A percentile compares a stretch with the other conserved stretches of the same genome.
These are phyloP conservation scores for Corythucha ciliata DNA, from an alignment of 2,888 invertebrate genomes.

Conservation along the genomic window DNA sequence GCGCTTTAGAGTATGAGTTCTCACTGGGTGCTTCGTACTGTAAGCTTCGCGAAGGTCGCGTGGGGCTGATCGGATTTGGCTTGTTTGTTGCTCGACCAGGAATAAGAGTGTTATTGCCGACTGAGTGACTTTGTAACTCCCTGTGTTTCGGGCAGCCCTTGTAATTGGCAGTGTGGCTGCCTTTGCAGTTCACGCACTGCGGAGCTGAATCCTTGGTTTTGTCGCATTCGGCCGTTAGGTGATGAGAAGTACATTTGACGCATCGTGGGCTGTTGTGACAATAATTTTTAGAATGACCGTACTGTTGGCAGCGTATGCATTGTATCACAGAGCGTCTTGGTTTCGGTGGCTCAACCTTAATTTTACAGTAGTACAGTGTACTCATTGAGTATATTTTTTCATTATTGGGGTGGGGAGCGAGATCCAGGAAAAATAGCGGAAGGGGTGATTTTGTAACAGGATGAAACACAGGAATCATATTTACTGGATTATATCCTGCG, in stretches of 20 bases:
- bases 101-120: too few relatives aligned
- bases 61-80: too few relatives aligned
- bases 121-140: conserved; percentile 7
- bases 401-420: not conserved
- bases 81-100: too few relatives aligned
- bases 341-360: conserved; percentile 8
- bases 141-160: conserved; percentile 11
- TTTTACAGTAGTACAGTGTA: not conserved
- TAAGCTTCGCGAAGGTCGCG: not conserved
- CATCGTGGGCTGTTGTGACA: not conserved
- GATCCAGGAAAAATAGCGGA: not conserved
- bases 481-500: not conserved
- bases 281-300: conserved; percentile 12
- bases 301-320: conserved; percentile 8
- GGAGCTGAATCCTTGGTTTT: not conserved
- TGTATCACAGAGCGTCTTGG: not conserved
- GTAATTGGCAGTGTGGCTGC: conserved; percentile 2
- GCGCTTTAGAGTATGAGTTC: too few relatives aligned
- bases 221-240: not conserved
- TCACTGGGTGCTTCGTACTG: not conserved
- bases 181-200: conserved; percentile 6
- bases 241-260: conserved; percentile 6
- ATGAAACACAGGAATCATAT: not conserved
- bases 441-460: not conserved
- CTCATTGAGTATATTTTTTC: not conserved